phyloP scores from a whole-genome alignment of 2,888 invertebrate genomes.

The Brachyopa scutellaris region DNA sequence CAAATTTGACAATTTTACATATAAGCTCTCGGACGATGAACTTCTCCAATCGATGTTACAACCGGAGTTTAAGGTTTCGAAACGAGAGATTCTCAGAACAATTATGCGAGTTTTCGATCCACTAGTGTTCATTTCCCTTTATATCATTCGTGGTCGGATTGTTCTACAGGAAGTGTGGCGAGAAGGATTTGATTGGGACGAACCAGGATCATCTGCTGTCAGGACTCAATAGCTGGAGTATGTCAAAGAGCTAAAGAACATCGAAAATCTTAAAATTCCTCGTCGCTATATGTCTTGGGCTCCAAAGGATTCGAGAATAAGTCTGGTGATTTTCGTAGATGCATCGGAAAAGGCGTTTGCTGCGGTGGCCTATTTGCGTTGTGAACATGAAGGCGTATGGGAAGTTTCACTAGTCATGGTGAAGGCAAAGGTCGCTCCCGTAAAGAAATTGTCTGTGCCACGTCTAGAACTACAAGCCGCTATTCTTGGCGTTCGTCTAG shows the following conservation, averaged over 20 bases:
- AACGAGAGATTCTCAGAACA: constrained; percentile 6
- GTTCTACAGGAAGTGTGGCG: constrained; percentile 17
- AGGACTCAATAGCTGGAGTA: neutral
- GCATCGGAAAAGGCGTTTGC: too few relatives aligned
- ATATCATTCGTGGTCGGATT: constrained; percentile 4
- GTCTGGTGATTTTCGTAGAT: too few relatives aligned
- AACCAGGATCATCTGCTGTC: neutral
- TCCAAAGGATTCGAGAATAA: neutral
- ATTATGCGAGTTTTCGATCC: constrained; percentile 26
- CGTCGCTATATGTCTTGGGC: neutral
- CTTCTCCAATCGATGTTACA: neutral
- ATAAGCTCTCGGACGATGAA: neutral
- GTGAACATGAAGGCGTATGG: too few relatives aligned
- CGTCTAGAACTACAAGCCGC: constrained; percentile 8
- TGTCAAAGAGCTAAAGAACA: neutral
- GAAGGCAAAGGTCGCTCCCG: constrained; percentile 18
- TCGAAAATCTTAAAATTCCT: constrained; percentile 2
- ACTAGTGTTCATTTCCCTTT: too few relatives aligned
- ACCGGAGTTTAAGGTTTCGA: neutral
- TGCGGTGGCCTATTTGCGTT: too few relatives aligned
- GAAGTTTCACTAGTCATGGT: constrained; percentile 33
- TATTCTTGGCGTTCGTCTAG: neutral
- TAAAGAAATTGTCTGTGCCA: constrained; percentile 9
- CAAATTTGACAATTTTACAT: neutral
- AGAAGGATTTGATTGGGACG: constrained; percentile 17